Base-by-base conservation (phyloP, 1,140 invertebrate species). In the Drosophila tropicalis region DNA sequence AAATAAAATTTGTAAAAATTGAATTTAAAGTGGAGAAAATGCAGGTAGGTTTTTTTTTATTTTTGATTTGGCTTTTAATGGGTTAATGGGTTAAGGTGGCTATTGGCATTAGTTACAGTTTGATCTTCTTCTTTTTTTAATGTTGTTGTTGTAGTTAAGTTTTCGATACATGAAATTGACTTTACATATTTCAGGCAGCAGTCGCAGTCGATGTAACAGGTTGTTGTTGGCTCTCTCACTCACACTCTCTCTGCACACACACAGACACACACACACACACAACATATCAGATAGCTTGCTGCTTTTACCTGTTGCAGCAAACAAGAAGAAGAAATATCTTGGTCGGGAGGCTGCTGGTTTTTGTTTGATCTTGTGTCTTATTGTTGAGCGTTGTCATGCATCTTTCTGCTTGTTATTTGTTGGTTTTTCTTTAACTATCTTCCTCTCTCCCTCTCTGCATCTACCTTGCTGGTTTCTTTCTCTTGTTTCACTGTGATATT, bases 121-220 rank as follows among this genome's bases (percentile, higher is more conserved):
- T 29, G 29, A 29, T 29, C 34, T 58, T 58, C 34, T 56, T 32
- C 34, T 13, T 39, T 10, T 39, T 39, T 12, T 17, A 13, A 17
- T 47, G 19, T 29, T 56, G 22, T 55, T 32, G 29, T 58, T 19
- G n/a, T 15, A 32, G 19, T n/a, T 57, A 36, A 36, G n/a, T 36
- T 86, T 86, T 72, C 82, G 82, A 81, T 86, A 86, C 74, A 76
- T 79, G 55, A 87, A 76, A 82, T 79, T 79, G 76, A 87, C 84
- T 86, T 87, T 79, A 86, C 83, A 87, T 83, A 90, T 87, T 89
- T 89, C 69, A 76, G 68, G 76, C 76, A 74, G 70, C 77, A 63
- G 62, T 19, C 81, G 64, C 77, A 63, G 62, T 40, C 81, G 62
- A 70, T 67, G 82, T 75, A 86, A 86, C 83, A 86, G 84, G 80